Conservation (phyloP, 2,797 vertebrate genomes). For the Micropoecilia bifurca region DNA sequence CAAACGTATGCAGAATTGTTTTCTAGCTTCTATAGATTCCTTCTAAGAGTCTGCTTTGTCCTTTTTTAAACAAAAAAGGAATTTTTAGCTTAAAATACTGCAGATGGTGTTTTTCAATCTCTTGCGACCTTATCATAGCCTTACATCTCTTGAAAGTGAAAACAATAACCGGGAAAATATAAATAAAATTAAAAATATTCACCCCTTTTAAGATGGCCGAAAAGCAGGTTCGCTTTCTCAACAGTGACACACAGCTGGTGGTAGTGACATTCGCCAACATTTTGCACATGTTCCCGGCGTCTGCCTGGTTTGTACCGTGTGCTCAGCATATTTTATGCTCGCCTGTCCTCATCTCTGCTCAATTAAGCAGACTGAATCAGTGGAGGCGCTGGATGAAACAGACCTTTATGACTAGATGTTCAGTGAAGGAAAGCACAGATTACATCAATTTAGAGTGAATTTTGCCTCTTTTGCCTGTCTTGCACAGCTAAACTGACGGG, state of each 20-base stretch:
- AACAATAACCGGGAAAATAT: not conserved
- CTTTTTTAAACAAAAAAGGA: not conserved
- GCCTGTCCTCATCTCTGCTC: slow-evolving; percentile 19
- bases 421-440: slow-evolving; percentile 24
- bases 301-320: slow-evolving; percentile 1
- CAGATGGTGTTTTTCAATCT: not conserved
- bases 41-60: not conserved
- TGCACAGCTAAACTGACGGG: not conserved
- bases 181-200: slow-evolving; percentile 2
- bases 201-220: slow-evolving; percentile 26
- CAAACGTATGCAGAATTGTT: not conserved
- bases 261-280: not conserved
- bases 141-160: not conserved
- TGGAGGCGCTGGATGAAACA: slow-evolving; percentile 14
- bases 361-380: slow-evolving; percentile 23
- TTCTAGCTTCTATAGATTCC: not conserved
- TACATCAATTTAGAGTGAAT: slow-evolving; percentile 27
- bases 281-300: not conserved
- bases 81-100: not conserved
- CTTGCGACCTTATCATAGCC: not conserved
- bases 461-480: not conserved
- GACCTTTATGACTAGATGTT: slow-evolving; percentile 16
- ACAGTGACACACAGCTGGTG: slow-evolving; percentile 13
- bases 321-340: slow-evolving; percentile 24
- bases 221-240: slow-evolving; percentile 12